Conservation (phyloP, 2,797 vertebrate genomes). For the Toxotes lorentzi region DNA sequence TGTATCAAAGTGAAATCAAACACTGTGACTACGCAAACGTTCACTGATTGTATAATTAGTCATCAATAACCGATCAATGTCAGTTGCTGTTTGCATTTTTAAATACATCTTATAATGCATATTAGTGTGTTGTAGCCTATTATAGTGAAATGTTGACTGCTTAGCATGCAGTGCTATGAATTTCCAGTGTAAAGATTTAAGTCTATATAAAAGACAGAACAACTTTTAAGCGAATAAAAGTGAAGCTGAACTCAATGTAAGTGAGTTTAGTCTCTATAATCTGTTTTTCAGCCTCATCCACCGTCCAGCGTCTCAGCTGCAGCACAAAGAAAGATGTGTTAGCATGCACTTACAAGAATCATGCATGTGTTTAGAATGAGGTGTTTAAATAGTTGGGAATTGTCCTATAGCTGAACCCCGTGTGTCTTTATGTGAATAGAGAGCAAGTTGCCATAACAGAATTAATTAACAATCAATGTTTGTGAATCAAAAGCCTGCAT, state of each 20-base stretch:
- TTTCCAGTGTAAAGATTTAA: not conserved
- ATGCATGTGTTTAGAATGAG: constrained; percentile 37
- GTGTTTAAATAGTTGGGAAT: constrained; percentile 15
- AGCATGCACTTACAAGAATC: constrained; percentile 1
- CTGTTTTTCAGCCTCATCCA: constrained; percentile 21
- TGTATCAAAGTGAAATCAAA: constrained; percentile 8
- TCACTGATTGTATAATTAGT: constrained; percentile 17
- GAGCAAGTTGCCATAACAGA: constrained; percentile 16
- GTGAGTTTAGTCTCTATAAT: constrained; percentile 18
- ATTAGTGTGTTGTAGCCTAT: constrained; percentile 7
- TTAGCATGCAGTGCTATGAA: not conserved
- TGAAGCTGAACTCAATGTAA: constrained; percentile 1
- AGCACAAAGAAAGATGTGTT: constrained; percentile 31
- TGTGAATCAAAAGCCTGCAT: constrained; percentile 51
- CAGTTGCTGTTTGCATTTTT: not conserved
- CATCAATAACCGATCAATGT: not conserved
- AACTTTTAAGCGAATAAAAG: not conserved
- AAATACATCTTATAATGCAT: not conserved
- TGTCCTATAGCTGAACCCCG: constrained; percentile 52
- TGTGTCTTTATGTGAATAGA: not conserved
- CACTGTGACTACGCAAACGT: not conserved
- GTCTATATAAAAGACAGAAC: not conserved
- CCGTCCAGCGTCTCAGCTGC: not conserved
- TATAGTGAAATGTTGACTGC: not conserved
- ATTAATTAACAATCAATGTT: constrained; percentile 58